Evolutionary conservation across 2,113 vertebrate genomes (phyloP), one percentile per base, ranked within the genome.

Genomic region (Sciurus niger): DNA sequence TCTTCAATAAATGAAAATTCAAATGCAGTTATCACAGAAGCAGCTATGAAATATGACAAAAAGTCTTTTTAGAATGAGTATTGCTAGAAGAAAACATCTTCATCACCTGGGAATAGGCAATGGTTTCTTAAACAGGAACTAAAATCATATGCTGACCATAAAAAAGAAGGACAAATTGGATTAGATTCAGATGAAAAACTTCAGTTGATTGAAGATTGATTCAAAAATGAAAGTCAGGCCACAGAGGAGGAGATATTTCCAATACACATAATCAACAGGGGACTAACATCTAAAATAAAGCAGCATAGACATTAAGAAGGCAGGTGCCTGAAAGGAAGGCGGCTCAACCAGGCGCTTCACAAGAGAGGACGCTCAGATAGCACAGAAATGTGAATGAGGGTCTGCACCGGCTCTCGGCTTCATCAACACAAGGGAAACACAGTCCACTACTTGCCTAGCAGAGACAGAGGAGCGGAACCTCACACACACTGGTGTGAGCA

Each of bases 51-150:
- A 55, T 85, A 6, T 18, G 80, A 92, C 72, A 72, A 34, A 86
- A 60, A 34, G 6, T 17, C 48, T 30, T 70, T 51, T 37, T n/a
- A 58, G 51, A 76, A 82, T 28, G 53, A 89, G 18, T 32, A 68
- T 13, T 93, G 82, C 67, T 22, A 89, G 55, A 79, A 89, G 68
- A 73, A 92, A 65, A 90, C 30, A 51, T 32, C 63, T 70, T 80
- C 1, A 16, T 53, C 43, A 79, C 51, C 20, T 58, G 32, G 53
- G 77, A 70, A 70, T 0, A 80, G 76, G 63, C 68, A 65, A 14
- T 34, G 51, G 32, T 51, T 76, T 95, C 84, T 83, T 58, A 55
- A 63, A 40, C 8, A 12, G 46, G 55, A 84, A 51, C 70, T 70
- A 40, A 34, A 80, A 32, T 22, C 12, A 77, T 43, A 32, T 46